Evolutionary conservation across 2,797 vertebrate species (phyloP), one percentile per base, ranked within the genome.

Genomic region (Notolepis coatsorum): DNA sequence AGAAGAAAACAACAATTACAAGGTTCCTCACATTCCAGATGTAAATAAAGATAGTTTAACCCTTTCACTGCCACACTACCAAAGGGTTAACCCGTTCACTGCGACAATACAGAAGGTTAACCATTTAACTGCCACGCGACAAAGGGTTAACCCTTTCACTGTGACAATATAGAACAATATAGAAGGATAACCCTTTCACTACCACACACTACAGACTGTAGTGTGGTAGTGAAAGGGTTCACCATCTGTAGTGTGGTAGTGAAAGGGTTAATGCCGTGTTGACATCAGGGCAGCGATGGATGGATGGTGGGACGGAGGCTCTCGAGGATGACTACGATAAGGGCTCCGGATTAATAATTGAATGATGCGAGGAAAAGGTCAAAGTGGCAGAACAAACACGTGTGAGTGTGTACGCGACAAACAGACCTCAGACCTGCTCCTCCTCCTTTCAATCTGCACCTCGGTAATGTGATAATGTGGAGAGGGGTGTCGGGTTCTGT

Each of bases 1-100:
- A 17, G 8, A 37, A 64, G 65, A 78, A 77, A 64, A 46, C 25
- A 79, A 61, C 61, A 88, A 89, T 83, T 58, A 47, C 60, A 53
- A 68, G 61, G 65, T 80, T 78, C 69, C 57, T 58, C 51, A 76
- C 74, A 81, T 82, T 82, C 71, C 65, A 79, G 52, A 85, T 77
- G 65, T 58, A 79, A 79, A 82, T 75, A 52, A 24, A 82, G 78
- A 87, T 76, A 73, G 35, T 52, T 35, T 35, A n/a, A n/a, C n/a
- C n/a, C n/a, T n/a, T n/a, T n/a, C n/a, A n/a, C n/a, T n/a, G n/a
- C n/a, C n/a, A n/a, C n/a, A n/a, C n/a, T n/a, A n/a, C n/a, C n/a
- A n/a, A n/a, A n/a, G n/a, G n/a, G n/a, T n/a, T n/a, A n/a, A n/a
- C n/a, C n/a, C n/a, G n/a, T n/a, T n/a, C n/a, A n/a, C n/a, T n/a